These are phyloP conservation scores for Squalus acanthias DNA, from an alignment of 2,797 vertebrate species.

Conservation along the genomic window DNA sequence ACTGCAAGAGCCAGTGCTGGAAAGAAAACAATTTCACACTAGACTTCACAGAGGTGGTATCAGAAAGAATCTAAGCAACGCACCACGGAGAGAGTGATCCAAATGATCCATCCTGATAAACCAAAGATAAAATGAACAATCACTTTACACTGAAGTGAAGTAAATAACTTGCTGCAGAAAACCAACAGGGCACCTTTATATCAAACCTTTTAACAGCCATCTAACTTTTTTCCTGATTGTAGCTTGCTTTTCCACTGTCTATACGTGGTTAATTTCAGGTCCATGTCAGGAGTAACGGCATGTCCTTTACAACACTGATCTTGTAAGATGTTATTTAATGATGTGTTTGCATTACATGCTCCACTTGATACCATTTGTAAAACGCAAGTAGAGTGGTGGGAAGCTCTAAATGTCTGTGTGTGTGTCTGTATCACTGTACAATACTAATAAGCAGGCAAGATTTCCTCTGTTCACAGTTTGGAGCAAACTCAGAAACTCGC, in stretches of 20 bases:
- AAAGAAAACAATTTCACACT: slow-evolving; percentile 31
- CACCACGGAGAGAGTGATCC: neutral
- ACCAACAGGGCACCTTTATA: neutral
- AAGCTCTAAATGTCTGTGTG: neutral
- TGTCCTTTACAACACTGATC: neutral
- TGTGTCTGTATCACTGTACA: neutral
- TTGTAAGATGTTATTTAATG: neutral
- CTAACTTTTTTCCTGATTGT: neutral
- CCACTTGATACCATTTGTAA: neutral
- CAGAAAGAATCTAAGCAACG: neutral
- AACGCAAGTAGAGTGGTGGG: neutral
- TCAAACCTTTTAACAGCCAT: neutral
- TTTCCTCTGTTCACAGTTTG: neutral
- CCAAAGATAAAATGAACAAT: slow-evolving; percentile 9
- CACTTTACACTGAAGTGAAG: neutral
- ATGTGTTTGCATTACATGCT: neutral
- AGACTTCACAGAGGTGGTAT: neutral
- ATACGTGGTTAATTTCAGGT: neutral
- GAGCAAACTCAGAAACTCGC: neutral
- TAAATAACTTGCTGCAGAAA: neutral
- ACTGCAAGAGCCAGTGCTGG: neutral
- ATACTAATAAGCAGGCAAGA: neutral
- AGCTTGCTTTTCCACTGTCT: neutral
- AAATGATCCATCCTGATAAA: neutral
- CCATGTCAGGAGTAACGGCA: neutral